These are phyloP conservation scores for Scaptomyza flava DNA, from an alignment of 2,888 invertebrate species.

Conservation along the genomic window DNA sequence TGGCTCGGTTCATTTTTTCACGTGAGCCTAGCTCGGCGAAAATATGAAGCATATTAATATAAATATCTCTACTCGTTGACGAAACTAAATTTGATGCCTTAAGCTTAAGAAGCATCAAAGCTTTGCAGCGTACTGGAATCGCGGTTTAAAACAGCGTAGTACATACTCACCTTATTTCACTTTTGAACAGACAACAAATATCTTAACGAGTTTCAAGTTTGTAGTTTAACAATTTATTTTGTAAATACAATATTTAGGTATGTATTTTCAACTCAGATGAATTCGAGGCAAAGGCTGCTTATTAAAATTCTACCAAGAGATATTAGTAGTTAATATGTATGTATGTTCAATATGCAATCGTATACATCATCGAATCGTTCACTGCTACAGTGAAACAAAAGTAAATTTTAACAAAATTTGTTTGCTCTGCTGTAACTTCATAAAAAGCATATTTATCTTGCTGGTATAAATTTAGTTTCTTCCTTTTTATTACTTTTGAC, in stretches of 20 bases:
- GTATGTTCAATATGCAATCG: neutral
- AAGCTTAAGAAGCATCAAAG: too few species aligned
- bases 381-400: neutral
- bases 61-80: too few species aligned
- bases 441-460: neutral
- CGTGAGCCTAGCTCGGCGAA: too few species aligned
- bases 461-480: neutral
- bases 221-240: neutral
- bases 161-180: too few species aligned
- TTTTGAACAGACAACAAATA: neutral
- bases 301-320: neutral
- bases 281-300: neutral
- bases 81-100: too few species aligned
- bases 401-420: too few species aligned
- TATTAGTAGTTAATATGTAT: neutral
- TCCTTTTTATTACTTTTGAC: too few species aligned
- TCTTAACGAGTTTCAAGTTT: neutral
- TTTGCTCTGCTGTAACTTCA: neutral
- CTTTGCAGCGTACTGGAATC: too few species aligned
- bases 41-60: too few species aligned
- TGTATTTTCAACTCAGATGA: neutral
- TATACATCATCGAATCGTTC: neutral
- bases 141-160: too few species aligned
- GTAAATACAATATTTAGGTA: slow-evolving; percentile 1
- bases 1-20: too few species aligned